These are phyloP conservation scores for Sminthopsis crassicaudata DNA, from an alignment of 2,113 vertebrate genomes.

Conservation along the genomic window DNA sequence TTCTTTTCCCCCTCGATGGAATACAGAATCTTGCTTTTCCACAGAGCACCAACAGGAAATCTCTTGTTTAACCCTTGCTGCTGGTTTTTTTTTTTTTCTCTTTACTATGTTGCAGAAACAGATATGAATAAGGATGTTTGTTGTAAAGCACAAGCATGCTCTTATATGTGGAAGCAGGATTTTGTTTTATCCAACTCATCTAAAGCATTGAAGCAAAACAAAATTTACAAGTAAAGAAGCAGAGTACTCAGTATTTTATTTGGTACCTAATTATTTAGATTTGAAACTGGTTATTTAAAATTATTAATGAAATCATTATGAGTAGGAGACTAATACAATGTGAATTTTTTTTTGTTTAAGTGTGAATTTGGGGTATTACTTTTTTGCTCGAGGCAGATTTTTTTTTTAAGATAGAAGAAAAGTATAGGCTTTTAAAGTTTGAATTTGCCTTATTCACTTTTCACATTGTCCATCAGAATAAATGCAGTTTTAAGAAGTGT, in stretches of 20 bases:
- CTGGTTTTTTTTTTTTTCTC: conserved; percentile 55
- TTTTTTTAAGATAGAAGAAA: conserved; percentile 60
- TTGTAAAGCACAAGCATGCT: conserved; percentile 54
- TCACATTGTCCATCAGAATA: conserved; percentile 46
- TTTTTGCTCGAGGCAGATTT: conserved; percentile 52
- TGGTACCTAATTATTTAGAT: conserved; percentile 15
- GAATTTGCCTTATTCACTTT: conserved; percentile 62
- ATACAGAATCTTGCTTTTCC: conserved; percentile 34
- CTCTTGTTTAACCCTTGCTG: conserved; percentile 61
- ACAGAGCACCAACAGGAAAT: conserved; percentile 61
- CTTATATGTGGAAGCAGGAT: conserved; percentile 38
- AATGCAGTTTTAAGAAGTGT: conserved; percentile 46
- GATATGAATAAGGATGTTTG: conserved; percentile 52
- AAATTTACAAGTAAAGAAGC: rapidly evolving
- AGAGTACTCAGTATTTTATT: background rate
- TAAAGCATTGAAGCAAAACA: conserved; percentile 45
- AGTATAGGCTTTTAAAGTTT: conserved; percentile 61
- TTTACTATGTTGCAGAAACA: conserved; percentile 58
- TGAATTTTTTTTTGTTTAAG: conserved; percentile 43
- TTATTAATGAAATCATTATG: conserved; percentile 25
- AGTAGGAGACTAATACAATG: conserved; percentile 28
- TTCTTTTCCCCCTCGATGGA: conserved; percentile 48
- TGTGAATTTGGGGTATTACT: conserved; percentile 61
- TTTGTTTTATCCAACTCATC: conserved; percentile 33
- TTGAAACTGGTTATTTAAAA: background rate